Evolutionary conservation across 2,888 invertebrate species (phyloP).

Genomic region (Caenorhabditis wallacei): DNA sequence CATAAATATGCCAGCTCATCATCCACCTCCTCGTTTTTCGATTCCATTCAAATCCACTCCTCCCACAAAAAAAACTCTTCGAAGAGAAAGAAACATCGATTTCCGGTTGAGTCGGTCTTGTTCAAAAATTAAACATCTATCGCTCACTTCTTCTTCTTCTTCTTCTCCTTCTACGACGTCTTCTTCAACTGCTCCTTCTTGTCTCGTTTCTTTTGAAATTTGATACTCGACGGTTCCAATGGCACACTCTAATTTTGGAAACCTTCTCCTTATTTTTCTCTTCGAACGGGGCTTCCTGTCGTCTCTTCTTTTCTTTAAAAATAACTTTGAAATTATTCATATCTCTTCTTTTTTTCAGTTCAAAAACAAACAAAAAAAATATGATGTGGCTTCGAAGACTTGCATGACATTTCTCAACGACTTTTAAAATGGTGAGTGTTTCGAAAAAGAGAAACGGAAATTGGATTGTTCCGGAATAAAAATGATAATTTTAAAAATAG

Average conservation of each 20-base stretch:
- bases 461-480: not conserved
- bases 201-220: conserved; percentile 17
- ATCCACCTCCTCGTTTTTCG: not conserved
- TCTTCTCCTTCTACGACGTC: conserved; percentile 17
- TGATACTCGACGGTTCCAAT: conserved; percentile 22
- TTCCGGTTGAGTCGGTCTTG: conserved; percentile 30
- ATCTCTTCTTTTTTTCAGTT: not conserved
- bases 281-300: conserved; percentile 10
- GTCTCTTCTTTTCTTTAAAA: conserved; percentile 7
- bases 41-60: conserved; percentile 6
- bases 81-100: conserved; percentile 5
- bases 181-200: conserved; percentile 11
- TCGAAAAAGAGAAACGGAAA: conserved; percentile 5
- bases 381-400: conserved; percentile 38
- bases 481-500: too few relatives aligned
- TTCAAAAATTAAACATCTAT: conserved; percentile 35
- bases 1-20: conserved; percentile 30
- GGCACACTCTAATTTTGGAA: conserved; percentile 33
- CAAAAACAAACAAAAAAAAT: not conserved
- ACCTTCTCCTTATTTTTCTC: conserved; percentile 10
- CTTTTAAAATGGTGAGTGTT: conserved; percentile 12
- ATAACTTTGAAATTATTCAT: conserved; percentile 13
- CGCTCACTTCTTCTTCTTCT: not conserved
- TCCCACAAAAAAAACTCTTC: conserved; percentile 5
- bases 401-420: conserved; percentile 20